Base-by-base conservation (phyloP, 1,140 invertebrate species). In the Cepaea nemoralis region DNA sequence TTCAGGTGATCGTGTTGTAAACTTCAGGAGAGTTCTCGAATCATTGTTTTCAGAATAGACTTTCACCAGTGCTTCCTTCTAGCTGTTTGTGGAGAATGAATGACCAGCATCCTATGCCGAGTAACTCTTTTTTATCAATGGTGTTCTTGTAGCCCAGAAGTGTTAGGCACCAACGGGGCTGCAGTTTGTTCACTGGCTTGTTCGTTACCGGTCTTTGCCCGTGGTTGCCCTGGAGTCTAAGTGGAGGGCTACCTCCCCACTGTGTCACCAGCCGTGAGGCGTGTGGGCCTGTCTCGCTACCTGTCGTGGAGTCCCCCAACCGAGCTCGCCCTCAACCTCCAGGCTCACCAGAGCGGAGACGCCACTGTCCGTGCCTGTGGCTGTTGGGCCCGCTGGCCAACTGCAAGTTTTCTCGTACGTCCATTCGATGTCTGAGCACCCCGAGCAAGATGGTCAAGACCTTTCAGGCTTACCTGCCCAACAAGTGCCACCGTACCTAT, bases 401-500 rank as follows among this genome's bases (percentile, higher is more conserved):
- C 77, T 79, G 59, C 50, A 75, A 76, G 40, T 33, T 83, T 22
- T 42, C 77, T 35, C 78, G 82, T 78, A 73, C 73, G 71, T 83
- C 82, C 73, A 74, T 83, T 80, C 82, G 82, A 83, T 83, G 82
- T 80, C 82, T 83, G 73, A 77, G 55, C 8, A 42, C 22, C 24
- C 76, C 76, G 27, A 45, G 78, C 73, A 81, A 59, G 39, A 97
- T 97, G 95, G 97, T 98, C 93, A 99, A 98, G 94, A 99, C 97
- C 92, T 99, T 99, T 94, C 97, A 99, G 94, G 97, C 97, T 88
- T 99, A 99, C 92, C 94, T 99, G 93, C 97, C 98, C 91, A 95
- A 96, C 93, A 88, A 91, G 80, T 99, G 97, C 93, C 97, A 99
- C 93, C 96, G 98, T 93, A 99, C 97, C 86, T 99, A 99, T 93